phyloP scores from a whole-genome alignment of 2,888 invertebrate species.

The Oxystoma pomonae region DNA sequence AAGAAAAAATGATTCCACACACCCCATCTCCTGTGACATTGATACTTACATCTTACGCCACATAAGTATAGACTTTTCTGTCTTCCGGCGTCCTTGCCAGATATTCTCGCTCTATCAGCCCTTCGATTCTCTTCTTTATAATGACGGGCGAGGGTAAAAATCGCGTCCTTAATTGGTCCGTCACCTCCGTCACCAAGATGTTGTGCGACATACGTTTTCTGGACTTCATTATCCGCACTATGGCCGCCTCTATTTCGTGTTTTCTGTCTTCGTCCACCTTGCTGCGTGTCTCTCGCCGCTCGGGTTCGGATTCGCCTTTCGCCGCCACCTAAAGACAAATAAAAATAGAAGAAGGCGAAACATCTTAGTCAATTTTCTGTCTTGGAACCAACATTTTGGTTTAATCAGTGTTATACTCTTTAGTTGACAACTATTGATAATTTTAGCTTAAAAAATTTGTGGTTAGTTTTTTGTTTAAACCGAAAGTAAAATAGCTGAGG shows the following conservation, averaged over 20 bases:
- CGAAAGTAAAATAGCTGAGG: too few relatives aligned
- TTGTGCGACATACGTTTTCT: slow-evolving; percentile 93
- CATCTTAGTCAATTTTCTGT: too few relatives aligned
- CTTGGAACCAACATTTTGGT: too few relatives aligned
- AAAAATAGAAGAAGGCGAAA: too few relatives aligned
- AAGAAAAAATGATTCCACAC: too few relatives aligned
- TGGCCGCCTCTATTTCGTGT: slow-evolving; percentile 99
- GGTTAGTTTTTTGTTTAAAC: too few relatives aligned
- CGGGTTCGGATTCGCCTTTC: slow-evolving; percentile 98
- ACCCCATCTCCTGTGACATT: too few relatives aligned
- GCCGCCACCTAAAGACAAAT: slow-evolving; percentile 65
- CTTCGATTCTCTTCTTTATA: slow-evolving; percentile 99
- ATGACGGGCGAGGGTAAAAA: slow-evolving; percentile 97
- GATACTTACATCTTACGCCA: slow-evolving; percentile 63
- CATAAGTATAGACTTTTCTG: slow-evolving; percentile 93
- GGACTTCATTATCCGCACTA: slow-evolving; percentile 98
- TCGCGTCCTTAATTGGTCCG: slow-evolving; percentile 92
- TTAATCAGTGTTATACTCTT: too few relatives aligned
- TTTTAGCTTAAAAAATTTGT: too few relatives aligned
- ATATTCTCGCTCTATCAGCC: slow-evolving; percentile 98
- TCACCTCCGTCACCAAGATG: slow-evolving; percentile 93
- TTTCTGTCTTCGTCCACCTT: slow-evolving; percentile 96
- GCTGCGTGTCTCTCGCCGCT: slow-evolving; percentile 93
- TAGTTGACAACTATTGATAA: too few relatives aligned
- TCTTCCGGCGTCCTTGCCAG: slow-evolving; percentile 96